Evolutionary conservation across 2,888 invertebrate genomes (phyloP).

Genomic region (Melipona beecheii): DNA sequence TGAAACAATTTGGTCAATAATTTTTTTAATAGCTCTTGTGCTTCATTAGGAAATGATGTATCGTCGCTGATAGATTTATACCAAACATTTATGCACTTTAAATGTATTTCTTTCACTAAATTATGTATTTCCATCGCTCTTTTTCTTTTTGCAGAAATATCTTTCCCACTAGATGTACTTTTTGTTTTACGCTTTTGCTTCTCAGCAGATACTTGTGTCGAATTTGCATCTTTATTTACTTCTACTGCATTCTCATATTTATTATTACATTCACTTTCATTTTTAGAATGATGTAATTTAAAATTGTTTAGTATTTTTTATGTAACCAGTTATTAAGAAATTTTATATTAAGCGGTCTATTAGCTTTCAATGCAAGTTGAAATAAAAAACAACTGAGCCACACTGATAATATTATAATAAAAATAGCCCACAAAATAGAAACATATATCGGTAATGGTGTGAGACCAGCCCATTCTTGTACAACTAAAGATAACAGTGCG

Average conservation of each 20-base stretch:
- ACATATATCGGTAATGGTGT: slow-evolving; percentile 75
- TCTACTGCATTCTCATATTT: slow-evolving; percentile 39
- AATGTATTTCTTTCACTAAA: slow-evolving; percentile 84
- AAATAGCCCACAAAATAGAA: slow-evolving; percentile 76
- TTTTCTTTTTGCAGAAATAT: slow-evolving; percentile 21
- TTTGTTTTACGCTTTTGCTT: slow-evolving; percentile 29
- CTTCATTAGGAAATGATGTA: slow-evolving; percentile 83
- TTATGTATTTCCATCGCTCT: slow-evolving; percentile 31
- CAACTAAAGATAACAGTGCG: slow-evolving; percentile 70
- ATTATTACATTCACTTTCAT: slow-evolving; percentile 14
- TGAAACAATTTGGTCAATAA: slow-evolving; percentile 82
- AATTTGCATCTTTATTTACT: neutral
- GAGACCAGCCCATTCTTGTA: slow-evolving; percentile 74
- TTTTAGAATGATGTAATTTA: slow-evolving; percentile 19
- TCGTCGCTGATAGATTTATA: slow-evolving; percentile 85
- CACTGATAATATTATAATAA: slow-evolving; percentile 75
- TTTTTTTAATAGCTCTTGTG: slow-evolving; percentile 82
- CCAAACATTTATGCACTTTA: slow-evolving; percentile 85
- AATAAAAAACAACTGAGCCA: slow-evolving; percentile 78
- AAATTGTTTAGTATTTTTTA: slow-evolving; percentile 53
- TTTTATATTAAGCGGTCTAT: slow-evolving; percentile 71
- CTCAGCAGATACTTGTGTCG: slow-evolving; percentile 6
- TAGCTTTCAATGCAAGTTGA: slow-evolving; percentile 76
- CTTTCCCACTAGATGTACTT: slow-evolving; percentile 9
- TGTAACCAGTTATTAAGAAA: slow-evolving; percentile 73